These are phyloP conservation scores for Mellilla xanthometata DNA, from an alignment of 2,888 invertebrate species.

Conservation along the genomic window DNA sequence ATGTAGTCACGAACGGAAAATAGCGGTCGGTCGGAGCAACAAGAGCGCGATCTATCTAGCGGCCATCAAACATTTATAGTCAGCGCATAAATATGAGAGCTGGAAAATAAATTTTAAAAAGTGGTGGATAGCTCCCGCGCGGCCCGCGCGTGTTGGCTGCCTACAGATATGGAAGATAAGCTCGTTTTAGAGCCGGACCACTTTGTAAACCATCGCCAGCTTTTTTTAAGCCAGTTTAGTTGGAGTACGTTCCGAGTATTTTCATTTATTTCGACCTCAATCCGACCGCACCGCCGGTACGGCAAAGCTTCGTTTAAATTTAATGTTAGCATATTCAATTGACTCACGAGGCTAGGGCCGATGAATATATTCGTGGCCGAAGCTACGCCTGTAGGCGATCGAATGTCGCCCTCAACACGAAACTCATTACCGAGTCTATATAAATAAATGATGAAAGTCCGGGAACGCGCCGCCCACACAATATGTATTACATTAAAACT, in stretches of 20 bases:
- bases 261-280: slow-evolving; percentile 13
- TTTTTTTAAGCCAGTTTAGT: slow-evolving; percentile 8
- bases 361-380: too few relatives aligned
- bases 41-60: not conserved
- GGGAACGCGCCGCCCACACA: slow-evolving; percentile 41
- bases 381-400: too few relatives aligned
- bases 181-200: slow-evolving; percentile 15
- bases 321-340: too few relatives aligned
- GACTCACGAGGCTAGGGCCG: too few relatives aligned
- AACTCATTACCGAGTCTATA: slow-evolving; percentile 29
- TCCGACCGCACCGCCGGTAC: not conserved
- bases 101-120: slow-evolving; percentile 26
- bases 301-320: too few relatives aligned
- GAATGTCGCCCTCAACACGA: slow-evolving; percentile 25
- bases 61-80: slow-evolving; percentile 21
- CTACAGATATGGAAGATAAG: slow-evolving; percentile 25
- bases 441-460: slow-evolving; percentile 33
- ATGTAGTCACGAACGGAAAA: too few relatives aligned
- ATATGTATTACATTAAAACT: slow-evolving; percentile 57
- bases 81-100: slow-evolving; percentile 22
- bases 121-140: slow-evolving; percentile 18
- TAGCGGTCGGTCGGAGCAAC: too few relatives aligned
- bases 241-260: not conserved
- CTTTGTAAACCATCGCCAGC: slow-evolving; percentile 10
- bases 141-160: slow-evolving; percentile 20